phyloP scores from a whole-genome alignment of 2,797 vertebrate genomes.

The Myripristis murdjan region DNA sequence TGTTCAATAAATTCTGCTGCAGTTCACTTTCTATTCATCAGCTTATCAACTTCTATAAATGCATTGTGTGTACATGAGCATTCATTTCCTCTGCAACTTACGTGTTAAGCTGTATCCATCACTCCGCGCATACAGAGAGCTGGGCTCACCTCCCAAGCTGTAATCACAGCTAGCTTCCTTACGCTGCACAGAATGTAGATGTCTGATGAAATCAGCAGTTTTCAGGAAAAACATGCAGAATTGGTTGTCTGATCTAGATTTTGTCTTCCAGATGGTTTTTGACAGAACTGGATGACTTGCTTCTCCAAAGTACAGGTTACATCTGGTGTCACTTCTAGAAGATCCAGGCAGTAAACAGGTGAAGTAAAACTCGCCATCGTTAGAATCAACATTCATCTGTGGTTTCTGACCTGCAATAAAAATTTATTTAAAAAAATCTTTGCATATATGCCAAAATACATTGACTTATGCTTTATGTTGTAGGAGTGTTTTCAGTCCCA shows the following conservation, averaged over 20 bases:
- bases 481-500: no score
- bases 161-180: conserved; percentile 48
- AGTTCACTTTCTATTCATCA: no score
- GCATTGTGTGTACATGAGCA: neutral
- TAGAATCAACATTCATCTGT: rapidly evolving
- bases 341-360: conserved; percentile 16
- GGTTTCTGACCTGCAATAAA: conserved; percentile 14
- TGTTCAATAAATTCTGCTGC: no score
- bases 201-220: conserved; percentile 5
- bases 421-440: neutral
- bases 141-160: neutral
- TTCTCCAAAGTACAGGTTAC: conserved; percentile 62
- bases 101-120: conserved; percentile 4
- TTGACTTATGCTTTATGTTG: no score
- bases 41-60: neutral
- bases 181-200: neutral
- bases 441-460: no score
- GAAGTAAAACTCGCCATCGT: rapidly evolving
- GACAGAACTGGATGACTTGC: rapidly evolving
- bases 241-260: rapidly evolving
- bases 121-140: conserved; percentile 36
- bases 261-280: rapidly evolving
- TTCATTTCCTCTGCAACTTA: neutral
- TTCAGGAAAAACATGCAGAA: conserved; percentile 14
- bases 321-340: neutral